Conservation (phyloP, 2,113 vertebrate species). For the Dryoscopus gambensis region DNA sequence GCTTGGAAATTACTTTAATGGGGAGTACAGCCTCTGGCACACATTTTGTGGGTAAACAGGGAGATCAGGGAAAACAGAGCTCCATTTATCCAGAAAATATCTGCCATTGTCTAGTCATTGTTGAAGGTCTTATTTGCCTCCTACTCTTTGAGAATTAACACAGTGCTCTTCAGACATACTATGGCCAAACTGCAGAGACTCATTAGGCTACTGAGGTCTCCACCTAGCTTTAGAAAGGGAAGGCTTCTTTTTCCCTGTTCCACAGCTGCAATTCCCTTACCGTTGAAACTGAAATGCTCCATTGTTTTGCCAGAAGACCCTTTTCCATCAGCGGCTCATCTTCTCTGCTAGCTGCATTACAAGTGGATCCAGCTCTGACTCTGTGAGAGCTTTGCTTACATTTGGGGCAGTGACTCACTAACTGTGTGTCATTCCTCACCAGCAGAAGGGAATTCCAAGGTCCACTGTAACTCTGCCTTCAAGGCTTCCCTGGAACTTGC, state of each 20-base stretch:
- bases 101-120: neutral
- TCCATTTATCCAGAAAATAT: neutral
- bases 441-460: neutral
- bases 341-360: neutral
- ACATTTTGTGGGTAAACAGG: neutral
- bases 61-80: neutral
- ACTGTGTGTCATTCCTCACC: neutral
- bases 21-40: neutral
- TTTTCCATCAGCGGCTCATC: neutral
- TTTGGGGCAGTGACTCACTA: neutral
- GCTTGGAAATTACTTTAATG: neutral
- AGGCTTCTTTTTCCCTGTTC: neutral
- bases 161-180: neutral
- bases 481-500: neutral
- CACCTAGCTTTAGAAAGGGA: neutral
- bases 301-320: neutral
- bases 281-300: neutral
- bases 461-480: neutral
- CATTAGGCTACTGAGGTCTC: neutral
- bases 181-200: neutral
- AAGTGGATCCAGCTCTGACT: neutral
- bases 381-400: neutral
- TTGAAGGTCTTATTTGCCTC: neutral
- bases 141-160: neutral
- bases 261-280: neutral